phyloP scores from a whole-genome alignment of 1,140 invertebrate genomes.

The Aphis gossypii region DNA sequence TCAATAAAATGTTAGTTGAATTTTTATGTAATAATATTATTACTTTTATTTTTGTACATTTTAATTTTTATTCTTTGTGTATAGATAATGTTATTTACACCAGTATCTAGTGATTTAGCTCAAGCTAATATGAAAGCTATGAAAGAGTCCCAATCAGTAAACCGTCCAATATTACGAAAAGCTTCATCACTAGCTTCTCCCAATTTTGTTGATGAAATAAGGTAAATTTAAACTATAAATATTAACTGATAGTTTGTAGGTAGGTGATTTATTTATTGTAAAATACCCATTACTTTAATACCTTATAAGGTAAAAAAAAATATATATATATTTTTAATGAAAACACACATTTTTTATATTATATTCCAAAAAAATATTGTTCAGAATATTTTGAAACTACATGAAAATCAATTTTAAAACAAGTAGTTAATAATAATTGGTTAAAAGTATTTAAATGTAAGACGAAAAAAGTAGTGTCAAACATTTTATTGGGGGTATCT shows the following conservation, averaged over 20 bases:
- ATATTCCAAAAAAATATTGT: not conserved
- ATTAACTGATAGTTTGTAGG: not conserved
- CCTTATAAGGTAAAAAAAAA: not conserved
- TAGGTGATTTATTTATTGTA: not conserved
- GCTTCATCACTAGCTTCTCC: slow-evolving; percentile 85
- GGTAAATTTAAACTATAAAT: slow-evolving; percentile 65
- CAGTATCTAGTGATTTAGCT: slow-evolving; percentile 86
- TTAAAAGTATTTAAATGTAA: not conserved
- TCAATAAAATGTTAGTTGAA: not conserved
- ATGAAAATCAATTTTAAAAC: not conserved
- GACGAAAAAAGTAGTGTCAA: not conserved
- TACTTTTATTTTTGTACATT: not conserved
- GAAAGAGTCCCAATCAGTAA: slow-evolving; percentile 81
- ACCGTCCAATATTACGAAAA: slow-evolving; percentile 83
- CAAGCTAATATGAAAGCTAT: slow-evolving; percentile 89
- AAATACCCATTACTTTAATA: not conserved
- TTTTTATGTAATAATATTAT: not conserved
- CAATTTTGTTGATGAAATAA: slow-evolving; percentile 84
- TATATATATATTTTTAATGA: not conserved
- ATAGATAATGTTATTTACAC: slow-evolving; percentile 79
- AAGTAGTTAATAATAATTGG: not conserved
- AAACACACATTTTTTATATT: not conserved
- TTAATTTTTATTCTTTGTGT: slow-evolving; percentile 41
- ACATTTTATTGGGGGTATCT: not conserved
- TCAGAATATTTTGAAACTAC: not conserved